These are phyloP conservation scores for Hetaerina americana DNA, from an alignment of 1,140 invertebrate species.

Conservation along the genomic window DNA sequence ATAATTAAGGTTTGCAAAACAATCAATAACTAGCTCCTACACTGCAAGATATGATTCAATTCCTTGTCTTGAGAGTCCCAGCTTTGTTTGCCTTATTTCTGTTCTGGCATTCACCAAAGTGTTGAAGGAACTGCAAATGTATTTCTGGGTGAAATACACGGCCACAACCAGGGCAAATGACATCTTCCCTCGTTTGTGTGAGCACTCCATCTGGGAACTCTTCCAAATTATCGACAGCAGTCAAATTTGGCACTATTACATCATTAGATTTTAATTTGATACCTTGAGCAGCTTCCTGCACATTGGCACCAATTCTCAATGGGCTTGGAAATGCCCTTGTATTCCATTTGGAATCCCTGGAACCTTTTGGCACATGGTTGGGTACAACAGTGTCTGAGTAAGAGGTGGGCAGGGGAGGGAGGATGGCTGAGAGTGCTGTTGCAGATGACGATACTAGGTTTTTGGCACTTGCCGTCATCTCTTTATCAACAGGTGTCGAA, in stretches of 20 bases:
- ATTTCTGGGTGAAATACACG: conserved; percentile 22
- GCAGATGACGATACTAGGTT: background rate
- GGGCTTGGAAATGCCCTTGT: background rate
- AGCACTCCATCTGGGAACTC: conserved; percentile 18
- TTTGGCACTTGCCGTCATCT: background rate
- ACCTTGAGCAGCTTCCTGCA: background rate
- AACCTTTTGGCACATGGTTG: background rate
- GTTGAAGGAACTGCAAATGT: conserved; percentile 22
- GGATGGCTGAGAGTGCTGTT: background rate
- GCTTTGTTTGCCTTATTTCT: background rate
- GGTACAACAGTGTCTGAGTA: background rate
- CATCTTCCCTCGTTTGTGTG: conserved; percentile 19
- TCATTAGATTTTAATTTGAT: background rate
- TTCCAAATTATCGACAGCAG: conserved; percentile 2
- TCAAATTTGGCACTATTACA: background rate
- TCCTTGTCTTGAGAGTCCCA: background rate
- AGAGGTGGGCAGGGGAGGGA: background rate
- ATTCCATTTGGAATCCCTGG: background rate
- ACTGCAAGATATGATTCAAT: too few species aligned
- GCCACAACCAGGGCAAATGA: conserved; percentile 23
- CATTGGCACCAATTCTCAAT: background rate
- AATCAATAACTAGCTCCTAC: too few species aligned
- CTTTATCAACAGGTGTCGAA: background rate
- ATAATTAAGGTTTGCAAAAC: background rate
- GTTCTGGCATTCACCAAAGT: conserved; percentile 22